These are phyloP conservation scores for Craseonycteris thonglongyai DNA, from an alignment of 2,113 vertebrate genomes.

Conservation along the genomic window DNA sequence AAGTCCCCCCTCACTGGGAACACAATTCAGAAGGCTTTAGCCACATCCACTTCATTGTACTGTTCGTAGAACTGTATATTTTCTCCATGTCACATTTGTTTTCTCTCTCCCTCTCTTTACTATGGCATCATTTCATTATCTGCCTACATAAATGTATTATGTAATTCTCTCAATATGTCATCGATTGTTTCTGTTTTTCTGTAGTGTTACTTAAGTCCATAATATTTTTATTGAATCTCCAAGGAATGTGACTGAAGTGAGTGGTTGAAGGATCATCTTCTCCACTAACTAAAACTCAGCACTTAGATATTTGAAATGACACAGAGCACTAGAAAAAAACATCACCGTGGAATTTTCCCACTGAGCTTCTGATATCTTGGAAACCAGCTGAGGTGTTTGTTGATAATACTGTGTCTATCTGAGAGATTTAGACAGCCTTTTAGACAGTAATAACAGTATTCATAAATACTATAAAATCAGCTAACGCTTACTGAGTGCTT, in stretches of 20 bases:
- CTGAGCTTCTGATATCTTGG: conserved; percentile 3
- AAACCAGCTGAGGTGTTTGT: neutral
- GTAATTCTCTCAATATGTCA: conserved; percentile 47
- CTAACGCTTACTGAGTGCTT: neutral
- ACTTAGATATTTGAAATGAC: conserved; percentile 17
- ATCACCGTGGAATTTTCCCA: conserved; percentile 4
- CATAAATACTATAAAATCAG: neutral
- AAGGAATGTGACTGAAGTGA: conserved; percentile 4
- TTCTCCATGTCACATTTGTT: neutral
- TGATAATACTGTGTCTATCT: neutral
- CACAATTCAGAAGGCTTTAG: neutral
- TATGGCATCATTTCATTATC: conserved; percentile 48
- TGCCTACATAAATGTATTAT: conserved; percentile 36
- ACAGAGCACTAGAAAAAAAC: neutral
- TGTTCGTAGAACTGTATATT: conserved; percentile 13
- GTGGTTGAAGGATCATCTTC: neutral
- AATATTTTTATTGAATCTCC: conserved; percentile 58
- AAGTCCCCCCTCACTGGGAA: neutral
- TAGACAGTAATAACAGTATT: neutral
- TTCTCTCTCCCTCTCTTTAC: neutral
- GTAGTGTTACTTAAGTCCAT: conserved; percentile 50
- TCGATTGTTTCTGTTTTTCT: conserved; percentile 43
- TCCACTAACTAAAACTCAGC: neutral
- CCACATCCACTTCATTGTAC: neutral
- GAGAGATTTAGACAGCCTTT: neutral